phyloP scores from a whole-genome alignment of 1,140 invertebrate species.

The Cephus cinctus region DNA sequence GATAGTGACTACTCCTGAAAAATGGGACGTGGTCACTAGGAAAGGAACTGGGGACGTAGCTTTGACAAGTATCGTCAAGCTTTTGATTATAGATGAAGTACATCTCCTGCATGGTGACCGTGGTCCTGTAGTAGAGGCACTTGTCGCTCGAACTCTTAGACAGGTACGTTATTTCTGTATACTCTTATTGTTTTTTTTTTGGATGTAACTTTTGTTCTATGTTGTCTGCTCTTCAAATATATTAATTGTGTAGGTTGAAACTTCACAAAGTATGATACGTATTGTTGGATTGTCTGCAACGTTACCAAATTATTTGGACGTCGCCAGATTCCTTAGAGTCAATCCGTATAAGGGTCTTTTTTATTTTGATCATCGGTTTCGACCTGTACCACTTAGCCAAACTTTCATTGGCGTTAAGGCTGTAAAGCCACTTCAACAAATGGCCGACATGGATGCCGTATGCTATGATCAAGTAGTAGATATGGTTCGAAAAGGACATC shows the following conservation, averaged over 20 bases:
- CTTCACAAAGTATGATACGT: conserved; percentile 94
- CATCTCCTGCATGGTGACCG: conserved; percentile 96
- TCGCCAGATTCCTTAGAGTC: conserved; percentile 91
- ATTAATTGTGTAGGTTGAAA: conserved; percentile 73
- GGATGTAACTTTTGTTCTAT: conserved; percentile 3
- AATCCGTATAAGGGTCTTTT: conserved; percentile 93
- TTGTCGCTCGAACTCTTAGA: conserved; percentile 93
- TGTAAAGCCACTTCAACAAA: conserved; percentile 72
- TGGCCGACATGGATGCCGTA: conserved; percentile 86
- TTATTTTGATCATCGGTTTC: conserved; percentile 95
- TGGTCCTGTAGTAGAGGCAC: conserved; percentile 95
- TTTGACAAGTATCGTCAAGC: conserved; percentile 84
- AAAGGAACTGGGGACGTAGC: conserved; percentile 92
- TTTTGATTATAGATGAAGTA: conserved; percentile 98
- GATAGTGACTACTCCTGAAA: conserved; percentile 98
- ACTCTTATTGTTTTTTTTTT: neutral
- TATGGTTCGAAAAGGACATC: conserved; percentile 86
- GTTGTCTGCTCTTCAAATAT: neutral
- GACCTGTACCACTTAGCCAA: conserved; percentile 92
- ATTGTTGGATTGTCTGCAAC: conserved; percentile 98
- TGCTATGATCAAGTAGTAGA: conserved; percentile 92
- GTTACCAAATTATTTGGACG: conserved; percentile 96
- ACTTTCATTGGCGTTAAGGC: conserved; percentile 92
- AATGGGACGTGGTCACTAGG: conserved; percentile 98
- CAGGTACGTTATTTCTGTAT: conserved; percentile 62